Evolutionary conservation across 2,888 invertebrate genomes (phyloP), one percentile per base, ranked within the genome.

Genomic region (Spicauda simplicius): DNA sequence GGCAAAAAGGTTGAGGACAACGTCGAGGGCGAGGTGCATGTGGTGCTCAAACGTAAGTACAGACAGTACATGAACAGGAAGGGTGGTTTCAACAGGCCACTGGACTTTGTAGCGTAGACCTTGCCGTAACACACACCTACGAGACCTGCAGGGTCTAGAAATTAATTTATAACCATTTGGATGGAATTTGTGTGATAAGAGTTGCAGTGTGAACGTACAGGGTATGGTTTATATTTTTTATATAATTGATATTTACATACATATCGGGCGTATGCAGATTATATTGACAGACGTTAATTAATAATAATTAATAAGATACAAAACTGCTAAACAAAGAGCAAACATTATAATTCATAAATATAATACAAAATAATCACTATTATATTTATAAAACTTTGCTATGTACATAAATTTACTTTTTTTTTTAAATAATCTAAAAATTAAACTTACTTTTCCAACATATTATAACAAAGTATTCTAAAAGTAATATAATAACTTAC

Each of bases 1-100:
- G 97, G 98, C 77, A 98, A 98, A 90, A 97, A 97, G 91, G 98
- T 99, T 0, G 96, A 97, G 0, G 98, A 98, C 37, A 99, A 99
- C 84, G 97, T 98, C 78, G 96, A 96, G 64, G 98, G 98, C n/a
- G 97, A 96, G 33, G 98, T 99, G 72, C 99, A 99, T 86, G 98
- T 99, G 68, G 98, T 98, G 72, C 95, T 99, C 70, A 99, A 99
- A 92, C 94, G 99, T 78, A 98, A 99, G 91, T 99, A 99, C 87
- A 96, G 99, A 78, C 99, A 99, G 91, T 99, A 99, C 85, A 99
- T 99, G 99, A 99, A 99, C 90, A 95, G 99, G 71, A 98, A 99
- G 90, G 99, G 99, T 72, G 99, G 99, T 65, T 99, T 99, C 91
- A 99, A 99, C 90, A 95, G 99, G 83, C 99, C 99, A 52, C 92